These are phyloP conservation scores for Cetoscarus ocellatus DNA, from an alignment of 2,797 vertebrate species.

Conservation along the genomic window DNA sequence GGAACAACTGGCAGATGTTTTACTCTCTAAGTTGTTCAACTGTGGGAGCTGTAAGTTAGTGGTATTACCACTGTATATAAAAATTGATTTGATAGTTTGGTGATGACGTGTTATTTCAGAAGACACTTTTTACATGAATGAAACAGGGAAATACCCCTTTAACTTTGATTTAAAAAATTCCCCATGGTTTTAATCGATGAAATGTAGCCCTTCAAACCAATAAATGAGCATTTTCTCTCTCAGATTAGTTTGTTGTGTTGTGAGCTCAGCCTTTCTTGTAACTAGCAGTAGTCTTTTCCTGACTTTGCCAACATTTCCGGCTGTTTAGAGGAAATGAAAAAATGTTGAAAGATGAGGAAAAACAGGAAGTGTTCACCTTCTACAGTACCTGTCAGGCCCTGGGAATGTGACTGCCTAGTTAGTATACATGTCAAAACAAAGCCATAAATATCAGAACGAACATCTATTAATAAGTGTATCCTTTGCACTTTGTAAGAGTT, in stretches of 20 bases:
- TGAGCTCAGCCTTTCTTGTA: too few species aligned
- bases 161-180: too few species aligned
- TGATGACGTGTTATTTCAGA: too few species aligned
- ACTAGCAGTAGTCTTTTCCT: constrained; percentile 6
- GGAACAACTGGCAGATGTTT: constrained; percentile 49
- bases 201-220: too few species aligned
- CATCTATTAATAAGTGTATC: constrained; percentile 33
- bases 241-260: too few species aligned
- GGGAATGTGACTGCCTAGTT: constrained; percentile 48
- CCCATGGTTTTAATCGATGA: too few species aligned
- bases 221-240: too few species aligned
- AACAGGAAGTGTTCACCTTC: constrained; percentile 35
- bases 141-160: too few species aligned
- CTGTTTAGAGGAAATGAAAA: too few species aligned
- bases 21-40: constrained; percentile 64
- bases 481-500: background rate
- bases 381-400: constrained; percentile 50
- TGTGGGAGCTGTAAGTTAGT: constrained; percentile 11
- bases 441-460: constrained; percentile 61
- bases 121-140: too few species aligned
- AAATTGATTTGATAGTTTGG: background rate
- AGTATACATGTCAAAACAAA: constrained; percentile 1
- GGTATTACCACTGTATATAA: constrained; percentile 5
- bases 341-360: too few species aligned
- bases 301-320: too few species aligned